Percentiles rank a stretch among this genome's conserved stretches.
These are phyloP conservation scores for Siderastrea radians DNA, from an alignment of 92 coral and sea anemone genomes.

Conservation along the genomic window DNA sequence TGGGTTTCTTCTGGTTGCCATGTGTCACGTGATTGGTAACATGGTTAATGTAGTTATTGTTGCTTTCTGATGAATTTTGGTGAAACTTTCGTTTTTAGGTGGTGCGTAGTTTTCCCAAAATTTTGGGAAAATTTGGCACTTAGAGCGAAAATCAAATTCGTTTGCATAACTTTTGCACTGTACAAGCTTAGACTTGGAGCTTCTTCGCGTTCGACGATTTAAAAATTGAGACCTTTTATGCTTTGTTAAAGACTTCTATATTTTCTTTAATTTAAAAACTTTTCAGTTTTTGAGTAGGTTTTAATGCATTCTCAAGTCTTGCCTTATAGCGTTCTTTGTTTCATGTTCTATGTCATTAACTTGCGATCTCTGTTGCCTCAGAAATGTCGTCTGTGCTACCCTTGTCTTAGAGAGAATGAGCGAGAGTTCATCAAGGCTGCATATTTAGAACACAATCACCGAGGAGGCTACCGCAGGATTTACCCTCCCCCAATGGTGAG, in stretches of 20 bases:
- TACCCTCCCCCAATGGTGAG: conserved; percentile 92
- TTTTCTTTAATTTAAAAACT: background rate
- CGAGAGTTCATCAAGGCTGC: conserved; percentile 85
- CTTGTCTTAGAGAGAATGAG: conserved; percentile 85
- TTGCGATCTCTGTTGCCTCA: conserved; percentile 18
- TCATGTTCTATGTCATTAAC: no score
- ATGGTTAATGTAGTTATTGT: no score
- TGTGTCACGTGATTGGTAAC: background rate
- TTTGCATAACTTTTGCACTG: no score
- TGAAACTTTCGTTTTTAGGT: no score
- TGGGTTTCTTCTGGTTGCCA: conserved; percentile 9
- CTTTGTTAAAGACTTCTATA: no score
- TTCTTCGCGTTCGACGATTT: no score
- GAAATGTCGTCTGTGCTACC: conserved; percentile 87
- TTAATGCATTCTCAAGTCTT: background rate
- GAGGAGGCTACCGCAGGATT: conserved; percentile 86
- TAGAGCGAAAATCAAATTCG: no score
- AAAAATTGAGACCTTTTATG: no score
- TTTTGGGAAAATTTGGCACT: no score
- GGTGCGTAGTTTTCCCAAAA: no score
- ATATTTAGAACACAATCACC: conserved; percentile 83
- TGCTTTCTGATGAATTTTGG: no score
- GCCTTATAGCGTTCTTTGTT: background rate
- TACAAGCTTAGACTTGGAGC: no score
- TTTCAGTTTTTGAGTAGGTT: background rate